Evolutionary conservation across 2,797 vertebrate species (phyloP).

Genomic region (Rhadinocentrus ornatus): DNA sequence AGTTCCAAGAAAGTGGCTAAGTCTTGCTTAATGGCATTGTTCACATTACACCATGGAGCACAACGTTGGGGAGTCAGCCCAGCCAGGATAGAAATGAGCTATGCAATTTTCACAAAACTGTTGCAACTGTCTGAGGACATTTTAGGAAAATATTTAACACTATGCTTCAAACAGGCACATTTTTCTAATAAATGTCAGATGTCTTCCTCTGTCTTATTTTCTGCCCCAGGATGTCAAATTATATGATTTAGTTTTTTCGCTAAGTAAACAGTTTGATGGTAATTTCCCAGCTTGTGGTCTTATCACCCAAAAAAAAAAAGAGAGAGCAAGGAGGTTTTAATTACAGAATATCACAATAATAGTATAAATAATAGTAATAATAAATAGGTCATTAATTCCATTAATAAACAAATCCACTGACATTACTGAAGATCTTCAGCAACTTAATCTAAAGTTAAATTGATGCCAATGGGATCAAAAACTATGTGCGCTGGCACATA

Average conservation of each 20-base stretch:
- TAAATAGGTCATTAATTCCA: neutral
- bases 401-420: neutral
- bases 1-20: slow-evolving; percentile 77
- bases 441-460: neutral
- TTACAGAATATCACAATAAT: neutral
- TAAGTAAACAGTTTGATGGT: slow-evolving; percentile 10
- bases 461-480: slow-evolving; percentile 10
- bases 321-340: neutral
- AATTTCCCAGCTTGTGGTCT: neutral
- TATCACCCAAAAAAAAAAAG: too few species aligned
- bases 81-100: slow-evolving; percentile 42
- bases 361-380: neutral
- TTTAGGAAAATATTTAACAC: slow-evolving; percentile 27
- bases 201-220: slow-evolving; percentile 8
- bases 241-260: slow-evolving; percentile 7
- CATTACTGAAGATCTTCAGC: neutral
- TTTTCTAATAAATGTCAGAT: slow-evolving; percentile 31
- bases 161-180: slow-evolving; percentile 35
- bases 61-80: slow-evolving; percentile 43
- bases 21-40: slow-evolving; percentile 73
- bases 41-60: slow-evolving; percentile 64
- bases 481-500: slow-evolving; percentile 3
- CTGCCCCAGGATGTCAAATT: slow-evolving; percentile 13
- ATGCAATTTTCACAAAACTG: slow-evolving; percentile 32
- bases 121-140: slow-evolving; percentile 35